phyloP scores from a whole-genome alignment of 2,888 invertebrate species.

The Aethes cnicana region DNA sequence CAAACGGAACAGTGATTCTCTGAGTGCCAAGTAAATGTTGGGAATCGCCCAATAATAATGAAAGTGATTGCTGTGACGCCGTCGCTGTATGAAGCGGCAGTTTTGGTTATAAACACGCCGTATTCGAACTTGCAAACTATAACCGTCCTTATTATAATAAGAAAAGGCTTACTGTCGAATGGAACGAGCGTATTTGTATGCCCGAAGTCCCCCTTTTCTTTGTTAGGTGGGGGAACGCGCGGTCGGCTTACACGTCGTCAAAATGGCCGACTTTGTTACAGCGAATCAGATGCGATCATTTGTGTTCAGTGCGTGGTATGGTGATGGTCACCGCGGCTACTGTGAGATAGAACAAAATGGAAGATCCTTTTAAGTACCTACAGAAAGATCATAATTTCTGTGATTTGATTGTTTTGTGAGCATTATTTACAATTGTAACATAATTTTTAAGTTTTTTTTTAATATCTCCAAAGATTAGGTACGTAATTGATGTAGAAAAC shows the following conservation, averaged over 20 bases:
- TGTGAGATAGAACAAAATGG: too few species aligned
- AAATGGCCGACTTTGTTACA: constrained; percentile 76
- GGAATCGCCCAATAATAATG: constrained; percentile 83
- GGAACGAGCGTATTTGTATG: constrained; percentile 42
- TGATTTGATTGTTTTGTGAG: too few species aligned
- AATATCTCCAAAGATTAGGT: too few species aligned
- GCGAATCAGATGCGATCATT: constrained; percentile 37
- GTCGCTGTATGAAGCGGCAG: constrained; percentile 81
- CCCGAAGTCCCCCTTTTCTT: constrained; percentile 58
- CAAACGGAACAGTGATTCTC: constrained; percentile 69
- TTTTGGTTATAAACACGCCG: constrained; percentile 83
- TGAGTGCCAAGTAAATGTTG: constrained; percentile 76
- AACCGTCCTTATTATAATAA: constrained; percentile 38
- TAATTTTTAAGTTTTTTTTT: too few species aligned
- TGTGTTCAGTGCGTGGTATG: constrained; percentile 18
- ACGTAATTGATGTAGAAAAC: too few species aligned
- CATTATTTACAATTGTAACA: too few species aligned
- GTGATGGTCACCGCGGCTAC: too few species aligned
- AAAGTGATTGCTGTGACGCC: constrained; percentile 80
- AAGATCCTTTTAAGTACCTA: too few species aligned
- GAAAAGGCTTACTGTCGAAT: constrained; percentile 44
- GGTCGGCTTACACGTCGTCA: constrained; percentile 70
- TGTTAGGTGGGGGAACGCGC: constrained; percentile 59
- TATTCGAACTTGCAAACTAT: constrained; percentile 58
- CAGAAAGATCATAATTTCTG: too few species aligned